A percentile compares a stretch with the other conserved stretches of the same genome.
phyloP scores from a whole-genome alignment of 2,888 invertebrate species.

The Synanthedon myopaeformis region DNA sequence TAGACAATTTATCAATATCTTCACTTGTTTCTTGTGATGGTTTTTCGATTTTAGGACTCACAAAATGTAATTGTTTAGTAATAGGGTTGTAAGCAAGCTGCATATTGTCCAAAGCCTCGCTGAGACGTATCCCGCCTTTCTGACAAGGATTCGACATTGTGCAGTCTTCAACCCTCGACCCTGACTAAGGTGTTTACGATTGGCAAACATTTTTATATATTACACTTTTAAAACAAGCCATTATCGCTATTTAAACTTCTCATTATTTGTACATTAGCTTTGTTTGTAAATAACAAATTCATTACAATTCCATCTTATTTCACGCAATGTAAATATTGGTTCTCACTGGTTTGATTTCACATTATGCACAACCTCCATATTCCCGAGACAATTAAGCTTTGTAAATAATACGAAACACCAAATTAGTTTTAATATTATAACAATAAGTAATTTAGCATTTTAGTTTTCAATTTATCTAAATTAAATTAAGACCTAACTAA shows the following conservation, averaged over 20 bases:
- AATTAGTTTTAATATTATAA: background rate
- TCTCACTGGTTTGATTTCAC: background rate
- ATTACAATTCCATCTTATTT: background rate
- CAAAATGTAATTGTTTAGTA: constrained; percentile 78
- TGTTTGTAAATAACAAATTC: constrained; percentile 10
- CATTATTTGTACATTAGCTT: constrained; percentile 5
- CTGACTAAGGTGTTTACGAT: constrained; percentile 15
- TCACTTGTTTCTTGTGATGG: constrained; percentile 34
- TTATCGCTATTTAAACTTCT: constrained; percentile 14
- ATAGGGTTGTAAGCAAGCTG: constrained; percentile 81
- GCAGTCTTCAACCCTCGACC: constrained; percentile 15
- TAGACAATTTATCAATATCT: constrained; percentile 56
- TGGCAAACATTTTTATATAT: constrained; percentile 33
- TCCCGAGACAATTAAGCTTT: background rate
- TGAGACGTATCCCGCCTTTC: constrained; percentile 71
- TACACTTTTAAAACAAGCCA: constrained; percentile 22
- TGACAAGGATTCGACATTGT: constrained; percentile 56
- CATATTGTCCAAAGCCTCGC: constrained; percentile 79
- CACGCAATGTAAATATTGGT: background rate
- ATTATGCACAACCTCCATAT: background rate
- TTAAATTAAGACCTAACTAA: constrained; percentile 15
- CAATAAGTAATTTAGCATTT: background rate
- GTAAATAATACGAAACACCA: background rate
- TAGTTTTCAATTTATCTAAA: background rate
- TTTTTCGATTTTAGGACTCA: constrained; percentile 54